phyloP scores from a whole-genome alignment of 2,797 vertebrate species.

The Labeo calbasu region DNA sequence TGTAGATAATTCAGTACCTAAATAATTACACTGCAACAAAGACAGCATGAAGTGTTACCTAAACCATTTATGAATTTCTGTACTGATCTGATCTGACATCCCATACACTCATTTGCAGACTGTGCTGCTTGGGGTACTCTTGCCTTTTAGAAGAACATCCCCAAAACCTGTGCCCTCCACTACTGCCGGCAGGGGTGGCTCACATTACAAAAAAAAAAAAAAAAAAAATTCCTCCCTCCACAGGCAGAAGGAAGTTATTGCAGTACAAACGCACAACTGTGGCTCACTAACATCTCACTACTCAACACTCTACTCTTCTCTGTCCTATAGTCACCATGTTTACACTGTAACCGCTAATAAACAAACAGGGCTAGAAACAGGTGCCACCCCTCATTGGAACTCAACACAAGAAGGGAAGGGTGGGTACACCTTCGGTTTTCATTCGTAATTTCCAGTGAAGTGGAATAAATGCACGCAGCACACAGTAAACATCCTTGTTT shows the following conservation, averaged over 20 bases:
- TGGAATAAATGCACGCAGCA: conserved; percentile 17
- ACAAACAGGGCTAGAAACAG: conserved; percentile 65
- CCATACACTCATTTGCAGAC: not conserved
- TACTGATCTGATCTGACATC: not conserved
- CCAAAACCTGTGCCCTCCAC: not conserved
- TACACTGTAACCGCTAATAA: conserved; percentile 67
- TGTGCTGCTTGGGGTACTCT: not conserved
- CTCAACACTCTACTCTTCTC: conserved; percentile 21
- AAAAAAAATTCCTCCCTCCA: not conserved
- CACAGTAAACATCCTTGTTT: not conserved
- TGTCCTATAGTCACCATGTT: conserved; percentile 64
- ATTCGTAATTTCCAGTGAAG: conserved; percentile 55
- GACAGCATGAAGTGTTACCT: not conserved
- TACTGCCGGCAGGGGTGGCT: not conserved
- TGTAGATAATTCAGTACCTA: no score
- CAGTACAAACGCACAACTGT: not conserved
- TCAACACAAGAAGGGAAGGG: conserved; percentile 54
- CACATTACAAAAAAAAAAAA: not conserved
- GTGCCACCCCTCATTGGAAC: conserved; percentile 65
- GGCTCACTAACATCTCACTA: not conserved
- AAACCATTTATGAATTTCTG: not conserved
- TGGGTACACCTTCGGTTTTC: conserved; percentile 41
- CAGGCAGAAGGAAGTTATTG: not conserved
- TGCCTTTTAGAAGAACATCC: not conserved
- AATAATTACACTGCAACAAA: not conserved